Evolutionary conservation across 1,140 invertebrate genomes (phyloP).

Genomic region (Panagrolaimus sp.): DNA sequence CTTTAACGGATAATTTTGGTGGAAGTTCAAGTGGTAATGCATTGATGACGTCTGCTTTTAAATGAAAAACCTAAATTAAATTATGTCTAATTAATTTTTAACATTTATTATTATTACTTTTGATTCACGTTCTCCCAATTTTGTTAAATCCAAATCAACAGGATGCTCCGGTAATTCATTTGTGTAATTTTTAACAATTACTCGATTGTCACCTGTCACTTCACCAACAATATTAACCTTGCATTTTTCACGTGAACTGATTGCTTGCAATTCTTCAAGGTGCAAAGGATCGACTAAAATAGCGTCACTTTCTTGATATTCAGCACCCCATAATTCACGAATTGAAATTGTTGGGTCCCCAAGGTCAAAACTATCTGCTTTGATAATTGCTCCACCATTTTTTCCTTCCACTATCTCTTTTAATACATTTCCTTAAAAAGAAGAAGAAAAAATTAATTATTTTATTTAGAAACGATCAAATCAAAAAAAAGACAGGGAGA

Average conservation of each 20-base stretch:
- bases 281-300: conserved; percentile 64
- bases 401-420: conserved; percentile 87
- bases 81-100: background rate
- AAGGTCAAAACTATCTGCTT: conserved; percentile 77
- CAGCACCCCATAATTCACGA: conserved; percentile 90
- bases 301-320: conserved; percentile 94
- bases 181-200: conserved; percentile 57
- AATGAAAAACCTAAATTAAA: background rate
- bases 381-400: conserved; percentile 77
- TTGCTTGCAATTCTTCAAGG: conserved; percentile 68
- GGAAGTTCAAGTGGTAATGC: conserved; percentile 63
- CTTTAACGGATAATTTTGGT: conserved; percentile 64
- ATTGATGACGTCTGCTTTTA: conserved; percentile 4
- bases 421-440: conserved; percentile 70
- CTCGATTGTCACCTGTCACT: conserved; percentile 79
- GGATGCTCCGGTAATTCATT: conserved; percentile 63
- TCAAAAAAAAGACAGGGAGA: no score
- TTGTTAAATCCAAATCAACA: conserved; percentile 81
- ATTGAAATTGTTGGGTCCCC: conserved; percentile 88
- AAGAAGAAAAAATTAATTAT: no score
- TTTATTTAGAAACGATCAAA: no score
- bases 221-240: conserved; percentile 85
- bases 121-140: conserved; percentile 78
- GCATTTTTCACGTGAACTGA: conserved; percentile 80
- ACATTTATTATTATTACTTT: conserved; percentile 64